Conservation (phyloP, 2,113 vertebrate genomes). For the Heterotilapia buettikoferi region DNA sequence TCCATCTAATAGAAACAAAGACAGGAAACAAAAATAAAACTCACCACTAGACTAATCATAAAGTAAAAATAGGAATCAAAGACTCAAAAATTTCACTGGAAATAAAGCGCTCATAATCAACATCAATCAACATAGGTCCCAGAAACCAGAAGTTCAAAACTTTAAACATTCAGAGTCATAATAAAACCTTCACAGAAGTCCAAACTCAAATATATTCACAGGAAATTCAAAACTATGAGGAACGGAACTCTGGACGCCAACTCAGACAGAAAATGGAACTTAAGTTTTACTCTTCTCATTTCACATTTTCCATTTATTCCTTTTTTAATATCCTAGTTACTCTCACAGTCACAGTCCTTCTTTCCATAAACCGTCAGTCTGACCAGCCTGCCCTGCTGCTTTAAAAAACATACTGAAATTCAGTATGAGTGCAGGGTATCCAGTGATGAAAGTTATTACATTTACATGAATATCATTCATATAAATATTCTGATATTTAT, state of each 20-base stretch:
- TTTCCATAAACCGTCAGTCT: neutral
- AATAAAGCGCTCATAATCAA: neutral
- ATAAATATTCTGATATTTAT: neutral
- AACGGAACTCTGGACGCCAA: neutral
- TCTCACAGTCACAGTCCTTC: no score
- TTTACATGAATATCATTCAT: neutral
- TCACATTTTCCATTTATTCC: neutral
- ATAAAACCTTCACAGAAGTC: neutral
- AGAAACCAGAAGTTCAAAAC: neutral
- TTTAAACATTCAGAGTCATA: neutral
- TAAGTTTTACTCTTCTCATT: neutral
- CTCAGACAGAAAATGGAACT: neutral
- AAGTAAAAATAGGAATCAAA: neutral
- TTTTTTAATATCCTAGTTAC: no score
- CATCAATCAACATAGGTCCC: neutral
- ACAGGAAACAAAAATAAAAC: no score
- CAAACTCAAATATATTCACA: neutral
- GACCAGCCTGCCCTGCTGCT: neutral
- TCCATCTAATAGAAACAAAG: neutral
- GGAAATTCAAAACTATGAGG: neutral
- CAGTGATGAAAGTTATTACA: neutral
- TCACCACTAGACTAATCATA: neutral
- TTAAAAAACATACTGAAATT: neutral
- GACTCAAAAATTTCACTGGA: neutral
- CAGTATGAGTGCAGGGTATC: neutral